A percentile compares a stretch with the other conserved stretches of the same genome.
phyloP scores from a whole-genome alignment of 2,113 vertebrate species.

The Xiphophorus couchianus region DNA sequence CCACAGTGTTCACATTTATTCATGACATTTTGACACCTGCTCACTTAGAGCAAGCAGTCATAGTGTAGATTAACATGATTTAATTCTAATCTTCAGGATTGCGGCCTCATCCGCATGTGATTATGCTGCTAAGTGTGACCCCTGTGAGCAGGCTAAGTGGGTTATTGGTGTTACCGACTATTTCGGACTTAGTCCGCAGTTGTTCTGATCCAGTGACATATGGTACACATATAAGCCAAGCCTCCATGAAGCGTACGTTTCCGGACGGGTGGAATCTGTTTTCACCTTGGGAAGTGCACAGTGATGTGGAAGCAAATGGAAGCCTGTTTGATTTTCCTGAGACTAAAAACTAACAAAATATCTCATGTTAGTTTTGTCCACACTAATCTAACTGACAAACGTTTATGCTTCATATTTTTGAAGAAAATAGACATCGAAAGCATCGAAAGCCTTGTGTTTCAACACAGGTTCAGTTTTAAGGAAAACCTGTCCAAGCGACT shows the following conservation, averaged over 20 bases:
- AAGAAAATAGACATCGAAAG: background rate
- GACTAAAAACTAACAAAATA: background rate
- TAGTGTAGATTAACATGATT: conserved; percentile 59
- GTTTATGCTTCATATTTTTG: background rate
- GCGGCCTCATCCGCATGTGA: conserved; percentile 64
- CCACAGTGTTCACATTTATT: conserved; percentile 18
- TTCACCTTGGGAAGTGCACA: background rate
- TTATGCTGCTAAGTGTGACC: conserved; percentile 61
- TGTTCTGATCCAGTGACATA: conserved; percentile 62
- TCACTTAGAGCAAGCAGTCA: conserved; percentile 9
- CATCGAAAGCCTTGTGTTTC: background rate
- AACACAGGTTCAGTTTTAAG: background rate
- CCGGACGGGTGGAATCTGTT: background rate
- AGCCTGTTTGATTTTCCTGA: background rate
- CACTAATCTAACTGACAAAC: background rate
- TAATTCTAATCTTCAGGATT: conserved; percentile 62
- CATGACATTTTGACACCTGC: conserved; percentile 2
- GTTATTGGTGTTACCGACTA: conserved; percentile 61
- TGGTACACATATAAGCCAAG: conserved; percentile 34
- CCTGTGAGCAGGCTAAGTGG: conserved; percentile 45
- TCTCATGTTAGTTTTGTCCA: background rate
- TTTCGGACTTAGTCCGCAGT: conserved; percentile 50
- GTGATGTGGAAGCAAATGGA: background rate
- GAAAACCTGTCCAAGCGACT: too few relatives aligned
- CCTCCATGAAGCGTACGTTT: background rate